Conservation (phyloP, 2,113 vertebrate genomes). For the Jaculus jaculus region DNA sequence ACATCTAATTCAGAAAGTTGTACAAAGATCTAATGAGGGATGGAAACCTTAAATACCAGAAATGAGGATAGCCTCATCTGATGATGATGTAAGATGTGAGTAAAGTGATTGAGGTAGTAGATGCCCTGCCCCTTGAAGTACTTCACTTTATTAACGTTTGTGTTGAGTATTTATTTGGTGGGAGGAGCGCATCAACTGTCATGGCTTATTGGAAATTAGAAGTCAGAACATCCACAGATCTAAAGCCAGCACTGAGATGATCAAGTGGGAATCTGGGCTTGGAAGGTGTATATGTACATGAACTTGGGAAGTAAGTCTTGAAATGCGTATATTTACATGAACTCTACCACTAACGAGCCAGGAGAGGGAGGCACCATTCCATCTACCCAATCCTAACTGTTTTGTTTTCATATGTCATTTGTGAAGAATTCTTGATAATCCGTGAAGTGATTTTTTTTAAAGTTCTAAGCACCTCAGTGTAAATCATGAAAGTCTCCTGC, state of each 20-base stretch:
- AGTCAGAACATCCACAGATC: not conserved
- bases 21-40: not conserved
- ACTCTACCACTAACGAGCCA: not conserved
- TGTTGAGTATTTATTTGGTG: not conserved
- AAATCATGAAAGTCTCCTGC: not conserved
- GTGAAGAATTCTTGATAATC: not conserved
- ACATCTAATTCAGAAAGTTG: not conserved
- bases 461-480: not conserved
- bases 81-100: not conserved
- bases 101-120: not conserved
- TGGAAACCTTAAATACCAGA: not conserved
- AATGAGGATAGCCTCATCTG: not conserved
- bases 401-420: not conserved
- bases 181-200: not conserved
- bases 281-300: too few relatives aligned
- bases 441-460: slow-evolving; percentile 18
- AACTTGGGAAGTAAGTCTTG: too few relatives aligned
- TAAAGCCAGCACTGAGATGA: not conserved
- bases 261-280: not conserved
- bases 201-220: not conserved
- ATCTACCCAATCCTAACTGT: not conserved
- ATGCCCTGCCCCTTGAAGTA: not conserved
- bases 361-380: not conserved
- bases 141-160: not conserved
- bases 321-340: too few relatives aligned